These are phyloP conservation scores for Cerastis leucographa DNA, from an alignment of 2,888 invertebrate genomes.

Conservation along the genomic window DNA sequence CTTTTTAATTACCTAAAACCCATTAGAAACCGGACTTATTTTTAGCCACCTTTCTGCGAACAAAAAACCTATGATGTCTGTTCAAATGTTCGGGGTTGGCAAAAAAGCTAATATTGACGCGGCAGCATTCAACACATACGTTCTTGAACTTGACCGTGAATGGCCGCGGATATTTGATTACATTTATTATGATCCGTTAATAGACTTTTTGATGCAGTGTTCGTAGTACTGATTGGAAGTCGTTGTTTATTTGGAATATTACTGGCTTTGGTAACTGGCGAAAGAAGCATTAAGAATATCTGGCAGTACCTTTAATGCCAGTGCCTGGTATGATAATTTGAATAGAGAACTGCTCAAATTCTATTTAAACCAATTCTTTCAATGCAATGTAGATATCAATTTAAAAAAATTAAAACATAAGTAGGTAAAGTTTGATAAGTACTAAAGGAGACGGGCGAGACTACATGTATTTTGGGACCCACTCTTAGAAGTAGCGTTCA, in stretches of 20 bases:
- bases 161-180: conserved; percentile 36
- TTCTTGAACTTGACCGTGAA: conserved; percentile 47
- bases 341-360: not conserved
- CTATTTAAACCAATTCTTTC: not conserved
- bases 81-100: conserved; percentile 49
- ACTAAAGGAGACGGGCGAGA: no score
- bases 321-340: not conserved
- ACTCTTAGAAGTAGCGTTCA: no score
- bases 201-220: conserved; percentile 24
- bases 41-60: conserved; percentile 76
- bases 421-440: not conserved
- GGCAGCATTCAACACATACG: conserved; percentile 53
- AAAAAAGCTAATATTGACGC: conserved; percentile 73
- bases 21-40: conserved; percentile 67
- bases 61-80: conserved; percentile 72
- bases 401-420: not conserved
- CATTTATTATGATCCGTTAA: conserved; percentile 26
- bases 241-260: conserved; percentile 17
- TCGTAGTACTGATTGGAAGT: conserved; percentile 8
- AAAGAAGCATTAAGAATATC: not conserved
- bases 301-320: not conserved
- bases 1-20: conserved; percentile 43
- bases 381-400: not conserved
- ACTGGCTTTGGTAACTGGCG: not conserved
- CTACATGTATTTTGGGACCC: no score